Conservation (phyloP, 2,113 vertebrate species). For the Platysteira castanea region DNA sequence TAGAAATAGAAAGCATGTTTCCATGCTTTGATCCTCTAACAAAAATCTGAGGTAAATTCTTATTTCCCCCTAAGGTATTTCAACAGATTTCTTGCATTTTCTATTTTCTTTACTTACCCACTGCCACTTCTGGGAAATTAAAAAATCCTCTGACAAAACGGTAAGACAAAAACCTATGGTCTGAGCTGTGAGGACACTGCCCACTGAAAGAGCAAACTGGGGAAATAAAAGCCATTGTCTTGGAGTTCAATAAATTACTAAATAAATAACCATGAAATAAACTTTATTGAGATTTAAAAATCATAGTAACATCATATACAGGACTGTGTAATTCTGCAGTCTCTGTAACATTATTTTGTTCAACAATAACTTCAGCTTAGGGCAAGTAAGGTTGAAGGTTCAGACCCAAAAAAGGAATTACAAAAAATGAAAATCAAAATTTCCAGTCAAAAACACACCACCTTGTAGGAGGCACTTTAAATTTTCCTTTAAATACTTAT, state of each 20-base stretch:
- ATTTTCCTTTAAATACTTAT: not conserved
- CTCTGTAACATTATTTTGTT: not conserved
- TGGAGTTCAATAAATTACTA: not conserved
- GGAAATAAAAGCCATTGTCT: not conserved
- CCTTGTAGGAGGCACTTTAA: not conserved
- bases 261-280: not conserved
- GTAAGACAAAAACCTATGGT: not conserved
- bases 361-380: not conserved
- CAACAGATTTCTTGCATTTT: not conserved
- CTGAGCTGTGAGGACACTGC: rapidly evolving
- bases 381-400: not conserved
- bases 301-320: not conserved
- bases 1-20: not conserved
- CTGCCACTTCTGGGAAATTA: not conserved
- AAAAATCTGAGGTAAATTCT: not conserved
- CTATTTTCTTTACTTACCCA: not conserved
- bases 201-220: not conserved
- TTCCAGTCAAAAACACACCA: not conserved
- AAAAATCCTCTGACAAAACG: not conserved
- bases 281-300: not conserved
- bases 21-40: not conserved
- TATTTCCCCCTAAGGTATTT: not conserved
- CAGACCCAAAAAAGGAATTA: not conserved
- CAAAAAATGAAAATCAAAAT: not conserved
- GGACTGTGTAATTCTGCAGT: not conserved